Percentiles rank a stretch among this genome's conserved stretches.
These are phyloP conservation scores for Alligator mississippiensis DNA, from an alignment of 2,113 vertebrate genomes.

Conservation along the genomic window DNA sequence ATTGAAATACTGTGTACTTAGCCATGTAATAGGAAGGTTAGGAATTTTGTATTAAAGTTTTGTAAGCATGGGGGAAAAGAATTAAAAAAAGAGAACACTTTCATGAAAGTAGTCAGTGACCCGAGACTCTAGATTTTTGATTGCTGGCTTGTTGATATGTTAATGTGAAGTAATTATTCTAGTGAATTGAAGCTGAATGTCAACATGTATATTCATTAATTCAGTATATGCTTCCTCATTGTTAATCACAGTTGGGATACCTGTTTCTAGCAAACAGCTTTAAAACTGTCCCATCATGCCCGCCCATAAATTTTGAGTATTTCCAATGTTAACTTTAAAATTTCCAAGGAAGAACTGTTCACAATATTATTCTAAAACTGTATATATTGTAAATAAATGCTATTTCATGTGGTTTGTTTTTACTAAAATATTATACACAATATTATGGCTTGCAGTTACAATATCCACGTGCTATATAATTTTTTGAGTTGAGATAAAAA, in stretches of 20 bases:
- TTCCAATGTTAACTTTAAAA: constrained; percentile 5
- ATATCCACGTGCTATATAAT: not conserved
- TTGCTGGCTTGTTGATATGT: constrained; percentile 59
- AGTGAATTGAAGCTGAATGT: constrained; percentile 68
- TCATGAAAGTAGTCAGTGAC: constrained; percentile 52
- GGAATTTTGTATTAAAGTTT: constrained; percentile 5
- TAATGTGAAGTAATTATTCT: constrained; percentile 70
- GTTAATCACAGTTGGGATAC: constrained; percentile 45
- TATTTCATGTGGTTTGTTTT: not conserved
- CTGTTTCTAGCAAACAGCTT: constrained; percentile 50
- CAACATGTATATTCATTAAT: constrained; percentile 66
- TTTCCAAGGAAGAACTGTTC: constrained; percentile 23
- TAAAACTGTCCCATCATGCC: not conserved
- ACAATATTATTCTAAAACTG: not conserved
- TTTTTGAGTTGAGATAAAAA: not conserved
- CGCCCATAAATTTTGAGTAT: constrained; percentile 44
- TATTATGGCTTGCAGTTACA: not conserved
- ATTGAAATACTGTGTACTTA: constrained; percentile 26
- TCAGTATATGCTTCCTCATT: constrained; percentile 47
- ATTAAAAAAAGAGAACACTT: not conserved
- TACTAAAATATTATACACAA: not conserved
- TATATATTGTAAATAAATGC: not conserved
- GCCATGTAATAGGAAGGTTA: not conserved
- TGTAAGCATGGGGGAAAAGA: not conserved
- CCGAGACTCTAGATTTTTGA: constrained; percentile 40